Percentiles rank a stretch among this genome's conserved stretches.
phyloP scores from a whole-genome alignment of 1,140 invertebrate species.

The Colletes gigas region DNA sequence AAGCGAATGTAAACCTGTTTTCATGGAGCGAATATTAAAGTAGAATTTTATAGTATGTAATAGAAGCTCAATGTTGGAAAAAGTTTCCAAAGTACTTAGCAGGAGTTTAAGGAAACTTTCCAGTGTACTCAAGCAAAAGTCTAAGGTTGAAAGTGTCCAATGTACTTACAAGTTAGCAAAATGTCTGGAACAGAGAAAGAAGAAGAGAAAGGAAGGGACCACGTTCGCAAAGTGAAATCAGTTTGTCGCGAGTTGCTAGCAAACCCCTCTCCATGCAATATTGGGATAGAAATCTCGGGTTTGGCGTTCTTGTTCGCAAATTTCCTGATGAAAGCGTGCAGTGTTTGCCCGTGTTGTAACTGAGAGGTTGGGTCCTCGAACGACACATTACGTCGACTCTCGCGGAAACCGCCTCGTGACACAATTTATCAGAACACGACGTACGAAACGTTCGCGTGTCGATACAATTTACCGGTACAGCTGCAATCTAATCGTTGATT shows the following conservation, averaged over 20 bases:
- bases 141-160: neutral
- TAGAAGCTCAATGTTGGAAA: neutral
- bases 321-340: constrained; percentile 43
- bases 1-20: too few species aligned
- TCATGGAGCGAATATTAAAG: too few species aligned
- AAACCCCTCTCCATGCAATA: constrained; percentile 2
- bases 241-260: neutral
- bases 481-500: neutral
- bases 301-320: constrained; percentile 25
- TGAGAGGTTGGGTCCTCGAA: neutral
- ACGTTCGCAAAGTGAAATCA: constrained; percentile 4
- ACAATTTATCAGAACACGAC: constrained; percentile 16
- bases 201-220: too few species aligned
- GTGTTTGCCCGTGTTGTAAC: neutral
- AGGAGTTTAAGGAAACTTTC: neutral
- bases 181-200: too few species aligned
- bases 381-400: neutral
- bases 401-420: neutral
- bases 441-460: neutral
- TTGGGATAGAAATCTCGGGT: constrained; percentile 13
- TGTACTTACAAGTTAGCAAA: neutral
- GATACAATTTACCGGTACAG: neutral
- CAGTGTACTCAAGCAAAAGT: neutral
- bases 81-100: neutral
- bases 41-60: too few species aligned